Conservation (phyloP, 2,797 vertebrate species). For the Chiroxiphia lanceolata region DNA sequence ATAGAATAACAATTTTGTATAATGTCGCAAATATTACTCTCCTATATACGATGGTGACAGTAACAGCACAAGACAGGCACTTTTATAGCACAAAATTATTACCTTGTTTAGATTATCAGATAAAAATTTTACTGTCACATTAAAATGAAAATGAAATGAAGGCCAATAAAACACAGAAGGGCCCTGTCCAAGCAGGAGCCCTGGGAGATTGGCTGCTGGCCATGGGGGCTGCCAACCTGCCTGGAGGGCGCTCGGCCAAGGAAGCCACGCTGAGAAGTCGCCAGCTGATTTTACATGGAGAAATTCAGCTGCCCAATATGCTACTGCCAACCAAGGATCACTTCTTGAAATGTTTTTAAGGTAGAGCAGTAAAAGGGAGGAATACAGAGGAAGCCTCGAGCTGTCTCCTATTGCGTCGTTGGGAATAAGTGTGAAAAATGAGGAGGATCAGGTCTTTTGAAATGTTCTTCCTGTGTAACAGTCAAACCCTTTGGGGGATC, state of each 20-base stretch:
- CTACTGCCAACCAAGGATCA: background rate
- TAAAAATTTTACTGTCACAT: conserved; percentile 41
- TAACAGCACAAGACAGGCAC: background rate
- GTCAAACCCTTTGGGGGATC: conserved; percentile 4
- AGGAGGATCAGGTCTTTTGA: conserved; percentile 8
- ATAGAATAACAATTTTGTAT: conserved; percentile 52
- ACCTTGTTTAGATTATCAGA: conserved; percentile 50
- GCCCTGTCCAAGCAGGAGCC: background rate
- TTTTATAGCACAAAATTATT: conserved; percentile 47
- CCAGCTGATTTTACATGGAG: background rate
- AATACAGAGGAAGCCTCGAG: background rate
- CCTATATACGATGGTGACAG: background rate
- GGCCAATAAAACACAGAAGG: conserved; percentile 5
- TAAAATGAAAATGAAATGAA: conserved; percentile 51
- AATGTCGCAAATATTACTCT: conserved; percentile 9
- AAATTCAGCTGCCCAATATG: background rate
- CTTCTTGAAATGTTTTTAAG: background rate
- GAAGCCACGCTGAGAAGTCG: background rate
- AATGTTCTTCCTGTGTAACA: background rate
- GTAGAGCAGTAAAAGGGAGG: background rate
- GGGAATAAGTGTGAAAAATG: conserved; percentile 27
- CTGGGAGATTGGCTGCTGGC: conserved; percentile 20
- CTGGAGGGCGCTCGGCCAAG: background rate
- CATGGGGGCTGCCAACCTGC: background rate
- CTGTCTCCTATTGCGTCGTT: background rate